A percentile compares a stretch with the other conserved stretches of the same genome.
phyloP scores from a whole-genome alignment of 2,888 invertebrate species.

The Hydraecia micacea region DNA sequence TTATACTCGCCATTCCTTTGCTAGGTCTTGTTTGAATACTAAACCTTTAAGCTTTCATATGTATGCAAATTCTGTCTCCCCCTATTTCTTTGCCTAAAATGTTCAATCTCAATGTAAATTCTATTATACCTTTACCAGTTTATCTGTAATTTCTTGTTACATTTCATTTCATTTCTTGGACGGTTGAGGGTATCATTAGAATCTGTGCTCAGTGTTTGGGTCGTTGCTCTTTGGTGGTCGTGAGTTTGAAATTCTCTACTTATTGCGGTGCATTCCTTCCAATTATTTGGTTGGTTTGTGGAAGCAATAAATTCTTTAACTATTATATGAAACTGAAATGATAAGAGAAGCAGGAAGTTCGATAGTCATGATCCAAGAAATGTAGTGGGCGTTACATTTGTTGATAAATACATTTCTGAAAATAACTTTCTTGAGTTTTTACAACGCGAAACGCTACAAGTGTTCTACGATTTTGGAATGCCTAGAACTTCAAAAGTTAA shows the following conservation, averaged over 20 bases:
- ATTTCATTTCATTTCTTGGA: conserved; percentile 20
- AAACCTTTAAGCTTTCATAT: conserved; percentile 53
- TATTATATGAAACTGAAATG: not conserved
- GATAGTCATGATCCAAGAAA: conserved; percentile 3
- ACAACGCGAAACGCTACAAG: not conserved
- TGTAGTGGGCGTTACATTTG: conserved; percentile 6
- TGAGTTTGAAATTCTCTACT: conserved; percentile 28
- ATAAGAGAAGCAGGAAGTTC: not conserved
- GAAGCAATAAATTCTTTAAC: conserved; percentile 16
- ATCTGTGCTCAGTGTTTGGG: conserved; percentile 27
- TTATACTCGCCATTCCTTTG: conserved; percentile 2
- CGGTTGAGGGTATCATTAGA: conserved; percentile 28
- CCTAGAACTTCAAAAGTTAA: not conserved
- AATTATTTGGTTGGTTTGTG: conserved; percentile 20
- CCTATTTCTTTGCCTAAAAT: conserved; percentile 38
- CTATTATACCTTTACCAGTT: conserved; percentile 20
- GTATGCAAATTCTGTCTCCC: conserved; percentile 47
- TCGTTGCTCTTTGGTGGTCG: conserved; percentile 39
- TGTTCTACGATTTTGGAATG: conserved; percentile 3
- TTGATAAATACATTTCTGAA: conserved; percentile 12
- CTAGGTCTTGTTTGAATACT: conserved; percentile 38
- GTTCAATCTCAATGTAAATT: conserved; percentile 48
- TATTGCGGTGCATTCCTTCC: conserved; percentile 13
- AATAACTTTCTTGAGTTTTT: conserved; percentile 15
- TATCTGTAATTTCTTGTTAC: conserved; percentile 23